Evolutionary conservation across 2,797 vertebrate species (phyloP).

Genomic region (Scleropages formosus): DNA sequence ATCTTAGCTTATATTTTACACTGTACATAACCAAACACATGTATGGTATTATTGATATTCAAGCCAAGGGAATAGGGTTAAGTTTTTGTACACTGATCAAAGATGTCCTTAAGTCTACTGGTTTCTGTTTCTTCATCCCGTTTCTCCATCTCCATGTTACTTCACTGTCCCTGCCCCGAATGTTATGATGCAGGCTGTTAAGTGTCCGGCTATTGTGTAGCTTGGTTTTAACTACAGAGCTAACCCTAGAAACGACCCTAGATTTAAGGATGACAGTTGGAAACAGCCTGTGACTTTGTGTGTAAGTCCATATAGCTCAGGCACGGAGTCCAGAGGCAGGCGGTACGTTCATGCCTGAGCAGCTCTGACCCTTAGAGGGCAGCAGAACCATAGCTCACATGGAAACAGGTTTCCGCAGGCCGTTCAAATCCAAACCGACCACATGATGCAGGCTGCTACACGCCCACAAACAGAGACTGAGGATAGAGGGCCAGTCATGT

Average conservation of each 20-base stretch:
- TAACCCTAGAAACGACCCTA: too few species aligned
- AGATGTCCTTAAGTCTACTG: neutral
- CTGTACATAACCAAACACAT: neutral
- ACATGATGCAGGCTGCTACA: neutral
- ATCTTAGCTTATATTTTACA: neutral
- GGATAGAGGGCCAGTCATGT: neutral
- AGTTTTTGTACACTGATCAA: too few species aligned
- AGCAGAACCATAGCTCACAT: conserved; percentile 5
- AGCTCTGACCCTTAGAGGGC: neutral
- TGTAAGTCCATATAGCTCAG: conserved; percentile 4
- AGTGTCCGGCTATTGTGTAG: too few species aligned
- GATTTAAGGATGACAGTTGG: too few species aligned
- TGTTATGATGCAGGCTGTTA: too few species aligned
- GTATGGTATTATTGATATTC: neutral
- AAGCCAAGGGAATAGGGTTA: neutral
- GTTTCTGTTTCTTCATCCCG: too few species aligned
- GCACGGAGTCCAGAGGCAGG: neutral
- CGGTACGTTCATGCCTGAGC: neutral
- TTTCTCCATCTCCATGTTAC: too few species aligned
- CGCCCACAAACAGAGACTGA: neutral
- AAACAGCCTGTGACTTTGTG: too few species aligned
- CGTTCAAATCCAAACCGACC: too few species aligned
- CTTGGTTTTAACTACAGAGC: too few species aligned
- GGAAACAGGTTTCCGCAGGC: neutral
- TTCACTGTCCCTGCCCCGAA: too few species aligned